phyloP scores from a whole-genome alignment of 2,888 invertebrate species.

The Leptinotarsa haldemani region DNA sequence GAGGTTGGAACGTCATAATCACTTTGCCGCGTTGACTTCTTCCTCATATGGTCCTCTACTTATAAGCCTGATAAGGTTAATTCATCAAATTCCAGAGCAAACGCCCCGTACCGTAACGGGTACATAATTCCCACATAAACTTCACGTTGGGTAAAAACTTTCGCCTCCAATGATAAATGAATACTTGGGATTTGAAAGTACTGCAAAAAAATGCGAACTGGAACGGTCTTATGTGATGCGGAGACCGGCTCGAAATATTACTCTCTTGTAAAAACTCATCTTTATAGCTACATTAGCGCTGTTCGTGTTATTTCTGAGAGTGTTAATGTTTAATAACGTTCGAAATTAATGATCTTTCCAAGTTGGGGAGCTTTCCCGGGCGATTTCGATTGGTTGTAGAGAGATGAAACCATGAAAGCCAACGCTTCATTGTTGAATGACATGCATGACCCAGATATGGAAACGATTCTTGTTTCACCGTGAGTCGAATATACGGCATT shows the following conservation, averaged over 20 bases:
- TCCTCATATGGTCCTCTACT: neutral
- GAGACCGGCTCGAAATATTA: constrained; percentile 53
- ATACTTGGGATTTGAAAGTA: constrained; percentile 56
- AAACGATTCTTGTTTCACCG: too few species aligned
- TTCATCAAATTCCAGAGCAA: constrained; percentile 3
- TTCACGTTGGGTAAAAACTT: constrained; percentile 6
- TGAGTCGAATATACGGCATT: too few species aligned
- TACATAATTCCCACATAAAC: constrained; percentile 19
- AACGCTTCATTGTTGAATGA: too few species aligned
- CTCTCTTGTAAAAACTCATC: constrained; percentile 48
- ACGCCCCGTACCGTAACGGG: neutral
- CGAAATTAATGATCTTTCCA: constrained; percentile 45
- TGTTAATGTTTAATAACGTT: constrained; percentile 51
- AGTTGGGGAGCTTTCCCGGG: neutral
- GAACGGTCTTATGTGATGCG: constrained; percentile 55
- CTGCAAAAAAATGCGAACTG: constrained; percentile 57
- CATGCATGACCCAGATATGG: too few species aligned
- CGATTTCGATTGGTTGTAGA: neutral
- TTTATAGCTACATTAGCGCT: constrained; percentile 52
- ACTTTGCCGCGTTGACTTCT: neutral
- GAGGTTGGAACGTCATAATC: neutral
- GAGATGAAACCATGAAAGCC: neutral
- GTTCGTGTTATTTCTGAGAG: constrained; percentile 51
- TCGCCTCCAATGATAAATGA: constrained; percentile 57
- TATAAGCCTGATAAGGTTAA: constrained; percentile 11